Percentiles rank a stretch among this genome's conserved stretches.
Evolutionary conservation across 2,797 vertebrate genomes (phyloP).

Genomic region (Botia kubotai): DNA sequence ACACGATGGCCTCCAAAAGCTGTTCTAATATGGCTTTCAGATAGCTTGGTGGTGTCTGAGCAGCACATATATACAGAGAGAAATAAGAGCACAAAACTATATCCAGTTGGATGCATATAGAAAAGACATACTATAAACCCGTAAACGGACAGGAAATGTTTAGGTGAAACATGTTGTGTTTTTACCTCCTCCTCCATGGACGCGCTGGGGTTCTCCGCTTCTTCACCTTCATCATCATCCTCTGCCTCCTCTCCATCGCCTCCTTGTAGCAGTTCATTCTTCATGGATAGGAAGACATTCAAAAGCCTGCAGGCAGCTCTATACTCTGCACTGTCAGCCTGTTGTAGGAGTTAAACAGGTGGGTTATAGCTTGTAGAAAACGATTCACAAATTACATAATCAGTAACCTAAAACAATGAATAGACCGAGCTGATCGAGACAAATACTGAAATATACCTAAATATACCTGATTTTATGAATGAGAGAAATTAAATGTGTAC

Average conservation of each 20-base stretch:
- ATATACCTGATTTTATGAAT: no score
- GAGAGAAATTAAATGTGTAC: neutral
- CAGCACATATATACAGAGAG: slow-evolving; percentile 24
- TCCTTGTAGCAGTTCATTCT: slow-evolving; percentile 92
- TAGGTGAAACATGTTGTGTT: neutral
- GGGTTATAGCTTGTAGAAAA: neutral
- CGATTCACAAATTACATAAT: neutral
- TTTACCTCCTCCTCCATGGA: slow-evolving; percentile 86
- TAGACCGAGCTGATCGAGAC: neutral
- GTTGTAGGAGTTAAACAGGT: slow-evolving; percentile 20
- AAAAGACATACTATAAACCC: neutral
- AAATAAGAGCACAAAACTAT: neutral
- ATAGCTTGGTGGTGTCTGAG: slow-evolving; percentile 85
- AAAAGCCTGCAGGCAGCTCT: slow-evolving; percentile 92
- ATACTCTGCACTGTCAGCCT: slow-evolving; percentile 92
- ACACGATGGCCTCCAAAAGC: slow-evolving; percentile 91
- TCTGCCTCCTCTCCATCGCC: slow-evolving; percentile 89
- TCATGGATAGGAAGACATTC: slow-evolving; percentile 91
- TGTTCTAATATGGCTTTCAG: slow-evolving; percentile 95
- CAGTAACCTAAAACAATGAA: neutral
- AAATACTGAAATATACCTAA: neutral
- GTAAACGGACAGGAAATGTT: neutral
- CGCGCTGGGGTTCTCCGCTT: slow-evolving; percentile 84
- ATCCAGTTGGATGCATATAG: neutral
- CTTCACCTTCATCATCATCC: slow-evolving; percentile 89